Percentiles rank a stretch among this genome's conserved stretches.
These are phyloP conservation scores for Bujurquina vittata DNA, from an alignment of 2,113 vertebrate species.

Conservation along the genomic window DNA sequence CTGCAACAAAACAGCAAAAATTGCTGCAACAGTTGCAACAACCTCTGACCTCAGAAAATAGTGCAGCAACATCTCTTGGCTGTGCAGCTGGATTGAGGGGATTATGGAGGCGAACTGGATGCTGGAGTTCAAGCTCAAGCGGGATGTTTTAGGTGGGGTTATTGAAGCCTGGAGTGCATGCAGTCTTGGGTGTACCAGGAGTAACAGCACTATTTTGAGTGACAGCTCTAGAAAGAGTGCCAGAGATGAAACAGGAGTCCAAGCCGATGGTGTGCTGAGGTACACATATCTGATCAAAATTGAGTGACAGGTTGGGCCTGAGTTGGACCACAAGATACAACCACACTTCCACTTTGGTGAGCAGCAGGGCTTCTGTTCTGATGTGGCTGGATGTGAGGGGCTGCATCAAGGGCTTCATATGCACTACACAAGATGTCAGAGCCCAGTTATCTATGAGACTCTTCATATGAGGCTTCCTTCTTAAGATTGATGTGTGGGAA, in stretches of 20 bases:
- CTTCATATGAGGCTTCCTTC: constrained; percentile 95
- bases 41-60: constrained; percentile 89
- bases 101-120: constrained; percentile 67
- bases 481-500: constrained; percentile 93
- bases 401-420: no score
- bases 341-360: constrained; percentile 98
- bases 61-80: constrained; percentile 94
- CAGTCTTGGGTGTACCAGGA: constrained; percentile 79
- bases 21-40: constrained; percentile 75
- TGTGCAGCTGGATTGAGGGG: constrained; percentile 90
- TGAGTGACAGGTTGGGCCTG: constrained; percentile 86
- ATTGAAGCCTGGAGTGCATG: constrained; percentile 68
- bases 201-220: constrained; percentile 67
- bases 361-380: constrained; percentile 89
- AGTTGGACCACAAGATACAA: constrained; percentile 97
- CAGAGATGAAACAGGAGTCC: constrained; percentile 69
- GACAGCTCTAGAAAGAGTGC: constrained; percentile 72
- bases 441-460: constrained; percentile 98
- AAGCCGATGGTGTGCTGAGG: constrained; percentile 81
- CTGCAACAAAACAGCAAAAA: no score
- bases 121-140: constrained; percentile 80
- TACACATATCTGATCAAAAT: constrained; percentile 87
- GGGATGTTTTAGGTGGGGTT: constrained; percentile 57
- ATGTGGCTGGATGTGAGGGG: no score
- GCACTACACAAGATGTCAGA: no score